Evolutionary conservation across 2,888 invertebrate genomes (phyloP).

Genomic region (Tigriopus californicus): DNA sequence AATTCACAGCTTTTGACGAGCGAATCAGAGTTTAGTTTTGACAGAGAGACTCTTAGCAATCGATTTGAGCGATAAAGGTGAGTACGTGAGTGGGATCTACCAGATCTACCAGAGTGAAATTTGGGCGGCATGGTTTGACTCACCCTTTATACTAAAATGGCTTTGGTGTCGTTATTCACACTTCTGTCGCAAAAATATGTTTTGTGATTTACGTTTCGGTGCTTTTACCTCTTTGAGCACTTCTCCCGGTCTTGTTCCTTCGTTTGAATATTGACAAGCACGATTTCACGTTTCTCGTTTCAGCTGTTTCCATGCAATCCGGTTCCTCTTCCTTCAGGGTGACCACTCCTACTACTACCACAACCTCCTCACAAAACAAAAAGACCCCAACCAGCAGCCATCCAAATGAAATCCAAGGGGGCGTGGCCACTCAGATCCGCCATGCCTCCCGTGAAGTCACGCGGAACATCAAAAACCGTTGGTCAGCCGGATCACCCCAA

Average conservation of each 20-base stretch:
- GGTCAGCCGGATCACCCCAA: constrained; percentile 8
- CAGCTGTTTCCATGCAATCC: neutral
- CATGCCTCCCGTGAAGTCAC: constrained; percentile 1
- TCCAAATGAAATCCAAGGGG: neutral
- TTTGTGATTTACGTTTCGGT: too few species aligned
- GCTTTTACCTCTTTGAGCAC: neutral
- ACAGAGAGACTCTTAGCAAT: too few species aligned
- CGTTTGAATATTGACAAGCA: neutral
- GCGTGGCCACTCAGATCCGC: neutral
- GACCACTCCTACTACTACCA: too few species aligned
- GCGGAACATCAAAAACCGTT: constrained; percentile 13
- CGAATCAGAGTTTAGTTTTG: too few species aligned
- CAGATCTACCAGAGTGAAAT: too few species aligned
- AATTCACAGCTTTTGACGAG: too few species aligned
- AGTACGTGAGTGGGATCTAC: too few species aligned
- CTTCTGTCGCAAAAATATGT: too few species aligned
- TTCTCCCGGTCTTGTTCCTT: neutral
- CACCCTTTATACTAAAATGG: too few species aligned
- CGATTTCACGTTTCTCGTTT: neutral
- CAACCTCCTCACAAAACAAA: neutral
- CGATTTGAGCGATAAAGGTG: too few species aligned
- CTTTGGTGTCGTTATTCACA: too few species aligned
- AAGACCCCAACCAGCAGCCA: neutral
- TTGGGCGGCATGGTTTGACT: too few species aligned
- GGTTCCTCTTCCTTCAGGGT: neutral